A percentile compares a stretch with the other conserved stretches of the same genome.
Evolutionary conservation across 2,888 invertebrate genomes (phyloP).

Genomic region (Troides aeacus): DNA sequence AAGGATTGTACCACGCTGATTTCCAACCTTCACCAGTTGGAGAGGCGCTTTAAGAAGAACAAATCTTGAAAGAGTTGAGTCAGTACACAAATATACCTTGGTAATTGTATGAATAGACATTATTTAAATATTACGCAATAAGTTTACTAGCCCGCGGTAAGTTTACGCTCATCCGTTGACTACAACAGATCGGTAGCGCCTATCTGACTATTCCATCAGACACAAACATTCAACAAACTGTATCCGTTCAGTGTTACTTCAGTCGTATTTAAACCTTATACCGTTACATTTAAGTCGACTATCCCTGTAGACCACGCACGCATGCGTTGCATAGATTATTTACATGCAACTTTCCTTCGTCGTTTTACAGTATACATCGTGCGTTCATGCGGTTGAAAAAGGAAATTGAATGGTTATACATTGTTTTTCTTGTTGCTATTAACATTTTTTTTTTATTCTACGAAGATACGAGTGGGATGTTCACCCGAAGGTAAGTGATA

Average conservation of each 20-base stretch:
- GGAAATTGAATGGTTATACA: too few species aligned
- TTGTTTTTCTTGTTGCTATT: too few species aligned
- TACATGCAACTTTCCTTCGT: slow-evolving; percentile 13
- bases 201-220: neutral
- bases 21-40: too few species aligned
- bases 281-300: neutral
- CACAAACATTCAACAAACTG: slow-evolving; percentile 8
- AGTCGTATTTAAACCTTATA: slow-evolving; percentile 7
- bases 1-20: too few species aligned
- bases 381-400: neutral
- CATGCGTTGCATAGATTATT: slow-evolving; percentile 5
- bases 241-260: neutral
- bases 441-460: too few species aligned
- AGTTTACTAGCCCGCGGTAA: neutral
- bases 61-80: too few species aligned
- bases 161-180: slow-evolving; percentile 1
- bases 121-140: neutral
- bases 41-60: too few species aligned
- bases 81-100: too few species aligned
- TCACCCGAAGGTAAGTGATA: too few species aligned
- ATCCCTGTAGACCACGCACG: neutral
- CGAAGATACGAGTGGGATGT: too few species aligned
- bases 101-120: neutral
- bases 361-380: neutral
- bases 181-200: slow-evolving; percentile 4